These are phyloP conservation scores for Cottoperca gobio DNA, from an alignment of 2,797 vertebrate genomes.

Conservation along the genomic window DNA sequence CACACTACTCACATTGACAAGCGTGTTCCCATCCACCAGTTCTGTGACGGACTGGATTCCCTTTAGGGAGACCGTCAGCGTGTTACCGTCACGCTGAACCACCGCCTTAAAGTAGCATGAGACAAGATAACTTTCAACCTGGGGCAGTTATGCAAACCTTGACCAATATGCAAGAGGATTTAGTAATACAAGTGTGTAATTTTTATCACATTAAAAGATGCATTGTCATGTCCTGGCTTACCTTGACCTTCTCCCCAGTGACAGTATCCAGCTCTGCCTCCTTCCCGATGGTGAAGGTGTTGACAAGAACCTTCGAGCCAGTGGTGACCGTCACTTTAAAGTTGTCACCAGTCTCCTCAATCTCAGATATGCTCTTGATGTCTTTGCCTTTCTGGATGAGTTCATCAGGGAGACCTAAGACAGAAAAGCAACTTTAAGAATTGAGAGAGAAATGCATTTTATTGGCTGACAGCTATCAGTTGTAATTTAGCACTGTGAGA, in stretches of 20 bases:
- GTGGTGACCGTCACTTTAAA: conserved; percentile 88
- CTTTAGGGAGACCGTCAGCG: conserved; percentile 82
- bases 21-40: conserved; percentile 83
- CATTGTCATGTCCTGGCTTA: conserved; percentile 53
- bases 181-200: accelerated
- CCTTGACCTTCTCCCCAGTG: conserved; percentile 90
- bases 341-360: conserved; percentile 88
- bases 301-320: conserved; percentile 84
- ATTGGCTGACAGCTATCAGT: no score
- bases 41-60: conserved; percentile 86
- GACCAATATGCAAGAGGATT: not conserved
- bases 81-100: conserved; percentile 88
- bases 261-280: conserved; percentile 85
- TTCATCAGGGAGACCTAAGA: conserved; percentile 89
- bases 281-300: conserved; percentile 88
- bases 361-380: conserved; percentile 87
- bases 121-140: not conserved
- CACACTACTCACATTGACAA: conserved; percentile 87
- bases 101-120: conserved; percentile 70
- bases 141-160: accelerated
- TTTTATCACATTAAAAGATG: no score
- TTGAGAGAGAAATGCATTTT: no score
- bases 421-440: not conserved
- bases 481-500: no score
- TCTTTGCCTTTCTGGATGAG: conserved; percentile 92